A percentile compares a stretch with the other conserved stretches of the same genome.
phyloP scores from a whole-genome alignment of 2,113 vertebrate species.

The Sylvietta virens region DNA sequence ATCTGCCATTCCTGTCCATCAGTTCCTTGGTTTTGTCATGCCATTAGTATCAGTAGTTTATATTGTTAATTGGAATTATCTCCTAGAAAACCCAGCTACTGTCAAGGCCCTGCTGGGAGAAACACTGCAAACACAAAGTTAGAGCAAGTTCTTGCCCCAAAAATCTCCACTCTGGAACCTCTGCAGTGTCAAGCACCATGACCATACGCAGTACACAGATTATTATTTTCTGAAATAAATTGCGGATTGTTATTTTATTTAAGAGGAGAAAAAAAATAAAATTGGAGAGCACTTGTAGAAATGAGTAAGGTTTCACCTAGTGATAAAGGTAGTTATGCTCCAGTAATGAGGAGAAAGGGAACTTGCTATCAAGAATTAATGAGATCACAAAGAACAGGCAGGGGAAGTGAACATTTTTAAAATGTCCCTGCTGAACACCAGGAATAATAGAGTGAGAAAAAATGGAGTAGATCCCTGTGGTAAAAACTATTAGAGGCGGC shows the following conservation, averaged over 20 bases:
- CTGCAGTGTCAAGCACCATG: background rate
- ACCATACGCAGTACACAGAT: background rate
- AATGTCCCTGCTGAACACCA: conserved; percentile 72
- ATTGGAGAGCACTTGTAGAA: conserved; percentile 13
- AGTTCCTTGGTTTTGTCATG: background rate
- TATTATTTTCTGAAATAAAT: background rate
- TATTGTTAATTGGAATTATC: background rate
- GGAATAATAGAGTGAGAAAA: conserved; percentile 85
- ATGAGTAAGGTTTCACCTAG: conserved; percentile 43
- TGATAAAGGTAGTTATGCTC: conserved; percentile 54
- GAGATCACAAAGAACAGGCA: conserved; percentile 79
- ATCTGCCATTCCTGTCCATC: background rate
- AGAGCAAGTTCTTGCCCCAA: background rate
- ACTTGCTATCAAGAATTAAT: conserved; percentile 74
- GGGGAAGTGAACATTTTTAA: conserved; percentile 66
- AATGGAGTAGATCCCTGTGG: conserved; percentile 97
- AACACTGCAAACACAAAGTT: background rate
- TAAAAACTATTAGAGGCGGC: conserved; percentile 93
- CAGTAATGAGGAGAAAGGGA: conserved; percentile 69
- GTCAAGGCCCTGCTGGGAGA: background rate
- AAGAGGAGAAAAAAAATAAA: background rate
- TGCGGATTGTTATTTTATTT: background rate
- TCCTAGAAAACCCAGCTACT: background rate
- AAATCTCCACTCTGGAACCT: background rate
- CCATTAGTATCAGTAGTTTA: background rate